Conservation (phyloP, 2,888 invertebrate species). For the Phortica magna region DNA sequence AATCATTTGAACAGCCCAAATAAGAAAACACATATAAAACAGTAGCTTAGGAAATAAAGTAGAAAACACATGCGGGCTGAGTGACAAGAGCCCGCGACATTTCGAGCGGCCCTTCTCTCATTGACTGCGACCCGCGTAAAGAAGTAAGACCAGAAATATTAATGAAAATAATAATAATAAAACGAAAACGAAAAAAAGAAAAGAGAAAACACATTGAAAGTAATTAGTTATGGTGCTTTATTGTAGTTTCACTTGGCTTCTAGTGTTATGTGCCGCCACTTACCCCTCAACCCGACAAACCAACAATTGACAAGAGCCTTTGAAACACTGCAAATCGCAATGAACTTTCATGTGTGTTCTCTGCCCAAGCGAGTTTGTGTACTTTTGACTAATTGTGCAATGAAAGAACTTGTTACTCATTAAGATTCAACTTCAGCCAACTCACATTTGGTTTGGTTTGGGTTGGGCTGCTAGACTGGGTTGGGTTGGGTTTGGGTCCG, state of each 20-base stretch:
- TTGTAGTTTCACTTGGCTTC: slow-evolving; percentile 11
- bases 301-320: background rate
- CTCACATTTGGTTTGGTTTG: background rate
- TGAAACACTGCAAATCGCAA: background rate
- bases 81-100: background rate
- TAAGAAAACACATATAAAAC: background rate
- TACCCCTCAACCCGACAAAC: background rate
- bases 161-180: slow-evolving; percentile 10
- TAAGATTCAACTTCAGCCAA: background rate
- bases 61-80: background rate
- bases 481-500: too few relatives aligned
- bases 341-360: too few relatives aligned
- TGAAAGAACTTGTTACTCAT: background rate
- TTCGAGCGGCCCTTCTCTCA: background rate
- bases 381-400: too few relatives aligned
- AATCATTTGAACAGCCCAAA: background rate
- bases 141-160: background rate
- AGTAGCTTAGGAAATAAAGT: background rate
- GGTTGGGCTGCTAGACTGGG: background rate
- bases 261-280: background rate
- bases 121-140: background rate
- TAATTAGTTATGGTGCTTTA: slow-evolving; percentile 34
- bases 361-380: too few relatives aligned
- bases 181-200: slow-evolving; percentile 4
- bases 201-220: slow-evolving; percentile 34